phyloP scores from a whole-genome alignment of 1,140 invertebrate genomes.

The Triops longicaudatus region DNA sequence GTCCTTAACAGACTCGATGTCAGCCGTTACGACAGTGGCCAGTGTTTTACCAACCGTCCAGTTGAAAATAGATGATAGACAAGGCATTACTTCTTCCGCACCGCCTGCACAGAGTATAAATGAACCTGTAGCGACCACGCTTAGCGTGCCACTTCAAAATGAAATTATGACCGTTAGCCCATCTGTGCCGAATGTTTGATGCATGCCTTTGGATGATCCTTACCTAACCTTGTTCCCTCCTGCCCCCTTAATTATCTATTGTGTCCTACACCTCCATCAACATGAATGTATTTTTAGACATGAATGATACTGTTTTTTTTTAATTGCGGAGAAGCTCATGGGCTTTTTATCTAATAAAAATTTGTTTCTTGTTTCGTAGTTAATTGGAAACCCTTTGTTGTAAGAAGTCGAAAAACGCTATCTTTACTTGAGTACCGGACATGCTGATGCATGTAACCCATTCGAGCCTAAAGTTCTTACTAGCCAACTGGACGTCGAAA shows the following conservation, averaged over 20 bases:
- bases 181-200: slow-evolving; percentile 7
- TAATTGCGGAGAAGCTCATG: not conserved
- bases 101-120: not conserved
- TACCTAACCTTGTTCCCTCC: too few relatives aligned
- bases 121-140: not conserved
- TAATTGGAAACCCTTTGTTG: too few relatives aligned
- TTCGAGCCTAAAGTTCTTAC: too few relatives aligned
- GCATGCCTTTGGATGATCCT: not conserved
- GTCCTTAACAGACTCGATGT: slow-evolving; percentile 34
- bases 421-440: too few relatives aligned
- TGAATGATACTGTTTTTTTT: not conserved
- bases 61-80: not conserved
- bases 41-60: slow-evolving; percentile 12
- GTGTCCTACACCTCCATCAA: not conserved
- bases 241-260: not conserved
- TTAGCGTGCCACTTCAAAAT: not conserved
- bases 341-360: not conserved
- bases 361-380: not conserved
- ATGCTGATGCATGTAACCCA: too few relatives aligned
- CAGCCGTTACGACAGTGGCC: not conserved
- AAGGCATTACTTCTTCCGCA: not conserved
- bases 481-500: too few relatives aligned
- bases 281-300: slow-evolving; percentile 6
- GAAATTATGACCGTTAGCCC: not conserved
- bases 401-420: too few relatives aligned